A percentile compares a stretch with the other conserved stretches of the same genome.
phyloP scores from a whole-genome alignment of 2,113 vertebrate species.

The Gymnobelideus leadbeateri region DNA sequence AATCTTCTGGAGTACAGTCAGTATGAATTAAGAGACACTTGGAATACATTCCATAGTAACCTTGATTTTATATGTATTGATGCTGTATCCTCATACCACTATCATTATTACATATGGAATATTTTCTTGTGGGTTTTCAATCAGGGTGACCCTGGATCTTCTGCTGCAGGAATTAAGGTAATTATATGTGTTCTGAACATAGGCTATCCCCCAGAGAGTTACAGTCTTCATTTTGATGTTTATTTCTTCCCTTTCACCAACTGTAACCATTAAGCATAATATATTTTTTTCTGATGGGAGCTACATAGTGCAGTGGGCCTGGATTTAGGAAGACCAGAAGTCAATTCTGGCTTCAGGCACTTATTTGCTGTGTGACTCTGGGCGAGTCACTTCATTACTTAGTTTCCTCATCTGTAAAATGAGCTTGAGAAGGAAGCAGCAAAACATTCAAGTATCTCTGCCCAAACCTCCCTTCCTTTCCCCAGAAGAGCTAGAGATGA shows the following conservation, averaged over 20 bases:
- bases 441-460: background rate
- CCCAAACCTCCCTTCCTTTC: background rate
- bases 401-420: background rate
- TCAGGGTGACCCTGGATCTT: constrained; percentile 96
- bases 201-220: background rate
- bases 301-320: background rate
- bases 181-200: constrained; percentile 31
- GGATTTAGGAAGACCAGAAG: background rate
- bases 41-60: background rate
- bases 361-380: background rate
- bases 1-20: background rate
- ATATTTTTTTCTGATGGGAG: background rate
- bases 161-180: constrained; percentile 99
- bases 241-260: background rate
- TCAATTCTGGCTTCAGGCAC: background rate
- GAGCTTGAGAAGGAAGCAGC: background rate
- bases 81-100: constrained; percentile 36
- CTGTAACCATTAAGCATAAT: background rate
- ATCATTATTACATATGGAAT: constrained; percentile 28
- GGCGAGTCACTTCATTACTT: background rate
- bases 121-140: constrained; percentile 79
- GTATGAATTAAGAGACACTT: background rate
- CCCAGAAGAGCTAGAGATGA: background rate
- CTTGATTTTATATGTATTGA: background rate
- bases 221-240: constrained; percentile 25